These are phyloP conservation scores for Oscheius sp. DNA, from an alignment of 1,140 invertebrate genomes.

Conservation along the genomic window DNA sequence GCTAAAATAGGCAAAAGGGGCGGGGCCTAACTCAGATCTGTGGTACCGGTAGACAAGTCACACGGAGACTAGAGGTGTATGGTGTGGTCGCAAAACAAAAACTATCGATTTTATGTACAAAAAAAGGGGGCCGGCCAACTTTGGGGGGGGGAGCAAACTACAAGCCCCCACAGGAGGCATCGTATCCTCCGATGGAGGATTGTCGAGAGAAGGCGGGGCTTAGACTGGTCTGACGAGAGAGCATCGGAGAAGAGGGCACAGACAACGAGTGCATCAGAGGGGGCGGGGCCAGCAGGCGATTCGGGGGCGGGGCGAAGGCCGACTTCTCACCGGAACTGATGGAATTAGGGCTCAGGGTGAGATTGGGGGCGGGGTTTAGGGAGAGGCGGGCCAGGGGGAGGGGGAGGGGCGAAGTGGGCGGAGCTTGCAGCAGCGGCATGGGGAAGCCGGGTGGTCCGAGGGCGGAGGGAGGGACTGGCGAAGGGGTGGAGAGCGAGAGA, in stretches of 20 bases:
- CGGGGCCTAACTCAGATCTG: neutral
- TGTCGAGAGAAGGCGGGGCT: neutral
- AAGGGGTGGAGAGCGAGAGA: neutral
- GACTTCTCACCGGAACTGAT: conserved; percentile 22
- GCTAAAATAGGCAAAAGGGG: neutral
- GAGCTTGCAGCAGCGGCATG: neutral
- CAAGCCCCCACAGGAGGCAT: neutral
- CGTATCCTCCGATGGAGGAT: conserved; percentile 3
- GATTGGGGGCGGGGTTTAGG: conserved; percentile 7
- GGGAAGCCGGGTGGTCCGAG: neutral
- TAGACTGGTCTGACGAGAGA: conserved; percentile 13
- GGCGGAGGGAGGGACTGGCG: neutral
- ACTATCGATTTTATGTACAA: neutral
- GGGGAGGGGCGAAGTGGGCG: neutral
- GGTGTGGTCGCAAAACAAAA: neutral
- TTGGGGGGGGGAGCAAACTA: neutral
- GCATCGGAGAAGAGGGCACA: conserved; percentile 14
- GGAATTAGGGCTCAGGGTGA: neutral
- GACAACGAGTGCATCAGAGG: conserved; percentile 1
- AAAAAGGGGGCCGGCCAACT: too few relatives aligned
- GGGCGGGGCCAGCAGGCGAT: neutral
- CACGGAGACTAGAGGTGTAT: neutral
- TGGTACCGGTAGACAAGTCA: conserved; percentile 1
- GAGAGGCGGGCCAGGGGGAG: conserved; percentile 6
- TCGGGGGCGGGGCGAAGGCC: conserved; percentile 17